Evolutionary conservation across 2,797 vertebrate species (phyloP).

Genomic region (Acipenser ruthenus): DNA sequence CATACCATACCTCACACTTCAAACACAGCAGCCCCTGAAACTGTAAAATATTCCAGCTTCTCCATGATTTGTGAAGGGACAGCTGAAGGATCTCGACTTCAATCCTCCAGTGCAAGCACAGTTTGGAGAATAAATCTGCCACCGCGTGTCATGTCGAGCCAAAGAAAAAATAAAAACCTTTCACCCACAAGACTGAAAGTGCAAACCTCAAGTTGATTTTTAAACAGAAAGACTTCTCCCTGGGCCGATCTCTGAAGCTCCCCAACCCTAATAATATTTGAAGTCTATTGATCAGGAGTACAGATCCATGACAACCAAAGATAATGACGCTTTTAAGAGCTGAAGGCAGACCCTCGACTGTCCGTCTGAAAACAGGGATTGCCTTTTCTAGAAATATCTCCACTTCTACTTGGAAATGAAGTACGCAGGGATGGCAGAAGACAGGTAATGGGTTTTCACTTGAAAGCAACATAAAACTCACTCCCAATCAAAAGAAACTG

Average conservation of each 20-base stretch:
- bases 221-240: constrained; percentile 78
- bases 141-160: constrained; percentile 46
- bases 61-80: constrained; percentile 86
- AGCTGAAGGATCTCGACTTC: constrained; percentile 87
- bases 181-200: constrained; percentile 65
- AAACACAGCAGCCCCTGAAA: constrained; percentile 74
- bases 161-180: constrained; percentile 64
- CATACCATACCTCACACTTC: constrained; percentile 71
- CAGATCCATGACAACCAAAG: constrained; percentile 77
- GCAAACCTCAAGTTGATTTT: constrained; percentile 71
- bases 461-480: constrained; percentile 15
- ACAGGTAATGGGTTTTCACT: constrained; percentile 35
- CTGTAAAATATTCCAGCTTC: constrained; percentile 78
- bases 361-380: constrained; percentile 70
- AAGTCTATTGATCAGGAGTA: constrained; percentile 86
- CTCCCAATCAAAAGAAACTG: constrained; percentile 18
- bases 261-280: constrained; percentile 85
- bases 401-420: constrained; percentile 65
- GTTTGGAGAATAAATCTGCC: constrained; percentile 75
- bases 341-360: constrained; percentile 61
- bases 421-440: constrained; percentile 46
- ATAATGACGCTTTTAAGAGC: constrained; percentile 71
- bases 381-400: constrained; percentile 71
- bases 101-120: constrained; percentile 82
- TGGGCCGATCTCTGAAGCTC: constrained; percentile 68